These are phyloP conservation scores for Amazona finschi DNA, from an alignment of 2,797 vertebrate genomes.

Conservation along the genomic window DNA sequence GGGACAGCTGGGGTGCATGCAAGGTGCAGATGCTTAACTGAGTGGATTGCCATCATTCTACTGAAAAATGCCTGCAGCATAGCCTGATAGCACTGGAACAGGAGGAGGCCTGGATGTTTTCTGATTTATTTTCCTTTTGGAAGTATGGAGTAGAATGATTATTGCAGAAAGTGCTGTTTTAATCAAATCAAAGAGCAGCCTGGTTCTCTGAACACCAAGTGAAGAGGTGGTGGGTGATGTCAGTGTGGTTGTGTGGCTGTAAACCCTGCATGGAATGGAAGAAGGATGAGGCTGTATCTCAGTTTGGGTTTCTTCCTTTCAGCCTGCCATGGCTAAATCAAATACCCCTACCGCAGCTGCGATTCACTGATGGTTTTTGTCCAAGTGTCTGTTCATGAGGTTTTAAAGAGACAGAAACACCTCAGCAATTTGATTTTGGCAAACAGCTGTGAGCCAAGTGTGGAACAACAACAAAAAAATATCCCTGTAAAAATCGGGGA, in stretches of 20 bases:
- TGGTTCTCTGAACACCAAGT: neutral
- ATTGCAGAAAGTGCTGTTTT: neutral
- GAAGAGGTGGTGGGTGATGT: neutral
- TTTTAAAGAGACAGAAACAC: constrained; percentile 74
- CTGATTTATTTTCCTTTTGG: neutral
- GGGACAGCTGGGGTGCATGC: neutral
- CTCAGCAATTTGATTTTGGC: constrained; percentile 73
- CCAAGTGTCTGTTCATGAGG: constrained; percentile 60
- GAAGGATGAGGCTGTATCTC: neutral
- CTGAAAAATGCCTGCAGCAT: neutral
- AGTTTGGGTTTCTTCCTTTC: neutral
- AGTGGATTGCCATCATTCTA: neutral
- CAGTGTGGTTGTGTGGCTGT: neutral
- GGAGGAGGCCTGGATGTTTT: neutral
- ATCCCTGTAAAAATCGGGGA: constrained; percentile 74
- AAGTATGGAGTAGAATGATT: neutral
- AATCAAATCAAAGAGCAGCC: neutral
- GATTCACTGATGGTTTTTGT: constrained; percentile 51
- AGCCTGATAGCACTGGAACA: neutral
- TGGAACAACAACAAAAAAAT: constrained; percentile 69
- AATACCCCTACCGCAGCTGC: neutral
- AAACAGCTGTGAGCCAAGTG: constrained; percentile 73
- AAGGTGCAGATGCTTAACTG: neutral
- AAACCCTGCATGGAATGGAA: neutral
- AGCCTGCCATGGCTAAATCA: neutral